Percentiles rank a stretch among this genome's conserved stretches.
These are phyloP conservation scores for Etheostoma cragini DNA, from an alignment of 2,113 vertebrate genomes.

Conservation along the genomic window DNA sequence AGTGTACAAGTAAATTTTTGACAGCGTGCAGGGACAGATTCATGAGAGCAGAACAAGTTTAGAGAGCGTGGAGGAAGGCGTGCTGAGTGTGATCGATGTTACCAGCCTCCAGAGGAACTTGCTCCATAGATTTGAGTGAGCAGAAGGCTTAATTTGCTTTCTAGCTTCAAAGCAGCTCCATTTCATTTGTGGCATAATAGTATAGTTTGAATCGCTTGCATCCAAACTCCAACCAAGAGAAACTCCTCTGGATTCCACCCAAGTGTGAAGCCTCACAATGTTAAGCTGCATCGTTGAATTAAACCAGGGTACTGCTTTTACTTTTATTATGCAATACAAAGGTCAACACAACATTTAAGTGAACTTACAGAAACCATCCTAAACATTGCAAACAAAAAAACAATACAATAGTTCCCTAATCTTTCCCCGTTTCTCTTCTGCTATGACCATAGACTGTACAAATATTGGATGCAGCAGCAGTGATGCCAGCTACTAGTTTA, in stretches of 20 bases:
- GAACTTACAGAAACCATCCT: neutral
- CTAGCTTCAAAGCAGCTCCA: conserved; percentile 25
- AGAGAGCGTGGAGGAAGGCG: neutral
- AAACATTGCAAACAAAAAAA: neutral
- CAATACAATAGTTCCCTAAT: neutral
- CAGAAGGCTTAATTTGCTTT: conserved; percentile 39
- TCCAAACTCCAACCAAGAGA: conserved; percentile 4
- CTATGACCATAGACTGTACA: no score
- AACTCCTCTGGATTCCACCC: conserved; percentile 8
- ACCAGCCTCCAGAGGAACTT: conserved; percentile 31
- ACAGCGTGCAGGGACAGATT: conserved; percentile 13
- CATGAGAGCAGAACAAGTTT: conserved; percentile 13
- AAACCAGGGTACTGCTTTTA: neutral
- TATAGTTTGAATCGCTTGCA: neutral
- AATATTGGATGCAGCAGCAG: no score
- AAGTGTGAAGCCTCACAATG: neutral
- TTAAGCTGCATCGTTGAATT: neutral
- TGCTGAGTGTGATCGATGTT: conserved; percentile 25
- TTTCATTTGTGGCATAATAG: conserved; percentile 4
- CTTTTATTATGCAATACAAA: neutral
- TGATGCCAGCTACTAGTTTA: no score
- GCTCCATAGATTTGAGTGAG: conserved; percentile 14
- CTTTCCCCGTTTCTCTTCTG: no score
- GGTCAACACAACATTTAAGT: neutral
- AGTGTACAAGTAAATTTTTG: conserved; percentile 14